Evolutionary conservation across 2,113 vertebrate species (phyloP).

Genomic region (Oncorhynchus masou): DNA sequence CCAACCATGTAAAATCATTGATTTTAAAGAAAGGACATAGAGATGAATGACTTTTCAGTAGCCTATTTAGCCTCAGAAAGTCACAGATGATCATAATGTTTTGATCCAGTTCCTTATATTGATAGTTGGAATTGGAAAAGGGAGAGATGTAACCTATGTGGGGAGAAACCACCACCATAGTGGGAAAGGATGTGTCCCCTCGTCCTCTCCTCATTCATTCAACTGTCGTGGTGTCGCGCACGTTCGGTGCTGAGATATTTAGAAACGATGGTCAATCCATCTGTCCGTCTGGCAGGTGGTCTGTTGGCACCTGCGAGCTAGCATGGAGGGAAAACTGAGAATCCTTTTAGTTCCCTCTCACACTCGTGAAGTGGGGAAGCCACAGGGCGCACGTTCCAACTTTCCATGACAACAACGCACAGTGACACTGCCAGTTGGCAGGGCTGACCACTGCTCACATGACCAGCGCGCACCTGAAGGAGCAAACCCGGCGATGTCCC

Average conservation of each 20-base stretch:
- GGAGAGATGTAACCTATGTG: neutral
- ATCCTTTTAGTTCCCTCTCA: slow-evolving; percentile 10
- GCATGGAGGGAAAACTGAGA: slow-evolving; percentile 12
- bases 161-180: neutral
- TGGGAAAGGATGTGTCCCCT: neutral
- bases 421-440: neutral
- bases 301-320: neutral
- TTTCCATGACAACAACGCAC: slow-evolving; percentile 37
- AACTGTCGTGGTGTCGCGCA: neutral
- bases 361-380: slow-evolving; percentile 20
- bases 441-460: slow-evolving; percentile 25
- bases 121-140: too few species aligned
- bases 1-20: too few species aligned
- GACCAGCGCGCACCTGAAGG: slow-evolving; percentile 13
- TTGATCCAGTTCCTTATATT: too few species aligned
- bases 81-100: too few species aligned
- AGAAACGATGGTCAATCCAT: neutral
- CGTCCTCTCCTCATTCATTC: neutral
- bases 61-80: too few species aligned
- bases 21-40: too few species aligned
- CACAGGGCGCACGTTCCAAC: slow-evolving; percentile 30
- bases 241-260: neutral
- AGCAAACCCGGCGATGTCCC: slow-evolving; percentile 1
- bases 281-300: neutral
- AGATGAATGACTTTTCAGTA: too few species aligned